Percentiles rank a stretch among this genome's conserved stretches.
Conservation (phyloP, 2,113 vertebrate genomes). For the Canis aureus region DNA sequence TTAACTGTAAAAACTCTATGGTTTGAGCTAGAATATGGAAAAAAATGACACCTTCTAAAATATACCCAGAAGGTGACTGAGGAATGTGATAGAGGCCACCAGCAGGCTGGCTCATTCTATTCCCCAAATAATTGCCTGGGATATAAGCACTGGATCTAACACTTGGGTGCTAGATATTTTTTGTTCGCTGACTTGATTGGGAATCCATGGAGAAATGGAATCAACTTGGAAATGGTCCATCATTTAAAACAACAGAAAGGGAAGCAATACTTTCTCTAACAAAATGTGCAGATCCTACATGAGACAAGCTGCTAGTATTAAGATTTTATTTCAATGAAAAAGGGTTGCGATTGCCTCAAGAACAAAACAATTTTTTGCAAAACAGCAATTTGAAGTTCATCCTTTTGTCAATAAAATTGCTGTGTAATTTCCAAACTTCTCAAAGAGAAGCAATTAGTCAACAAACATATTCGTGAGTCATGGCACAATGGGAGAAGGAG, state of each 20-base stretch:
- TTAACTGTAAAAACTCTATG: not conserved
- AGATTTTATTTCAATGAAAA: constrained; percentile 52
- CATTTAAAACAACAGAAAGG: constrained; percentile 18
- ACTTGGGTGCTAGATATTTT: too few relatives aligned
- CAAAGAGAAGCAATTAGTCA: constrained; percentile 19
- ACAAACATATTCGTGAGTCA: not conserved
- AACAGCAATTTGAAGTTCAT: constrained; percentile 53
- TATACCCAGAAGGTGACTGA: not conserved
- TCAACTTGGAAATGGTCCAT: not conserved
- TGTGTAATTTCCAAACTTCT: constrained; percentile 62
- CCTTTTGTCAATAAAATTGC: constrained; percentile 68
- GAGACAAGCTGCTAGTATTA: constrained; percentile 23
- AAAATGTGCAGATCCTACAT: not conserved
- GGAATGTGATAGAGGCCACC: not conserved
- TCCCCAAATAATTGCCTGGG: not conserved
- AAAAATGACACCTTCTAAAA: not conserved
- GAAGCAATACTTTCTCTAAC: constrained; percentile 17
- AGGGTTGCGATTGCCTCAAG: not conserved
- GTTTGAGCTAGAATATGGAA: not conserved
- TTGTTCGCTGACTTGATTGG: not conserved
- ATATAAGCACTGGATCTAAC: too few relatives aligned
- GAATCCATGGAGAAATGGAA: not conserved
- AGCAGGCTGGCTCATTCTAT: not conserved
- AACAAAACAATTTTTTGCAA: constrained; percentile 20
- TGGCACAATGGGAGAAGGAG: not conserved